These are phyloP conservation scores for Polyommatus iphigenia DNA, from an alignment of 2,888 invertebrate species.

Conservation along the genomic window DNA sequence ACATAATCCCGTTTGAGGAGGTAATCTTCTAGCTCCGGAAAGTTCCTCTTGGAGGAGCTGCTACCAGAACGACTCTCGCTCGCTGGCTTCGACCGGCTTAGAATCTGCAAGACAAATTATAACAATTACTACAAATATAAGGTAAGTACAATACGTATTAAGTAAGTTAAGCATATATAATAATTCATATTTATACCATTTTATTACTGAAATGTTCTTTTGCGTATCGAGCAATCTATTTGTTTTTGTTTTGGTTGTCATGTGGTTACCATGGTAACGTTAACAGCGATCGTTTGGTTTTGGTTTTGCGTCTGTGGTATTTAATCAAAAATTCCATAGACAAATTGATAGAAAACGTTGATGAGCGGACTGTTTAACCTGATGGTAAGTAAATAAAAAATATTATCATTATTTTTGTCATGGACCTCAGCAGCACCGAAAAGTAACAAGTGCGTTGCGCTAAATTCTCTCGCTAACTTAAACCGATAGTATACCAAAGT, in stretches of 20 bases:
- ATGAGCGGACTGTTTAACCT: neutral
- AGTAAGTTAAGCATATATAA: neutral
- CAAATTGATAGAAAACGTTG: too few species aligned
- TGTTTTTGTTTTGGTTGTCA: conserved; percentile 7
- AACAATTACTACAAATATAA: neutral
- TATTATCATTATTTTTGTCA: neutral
- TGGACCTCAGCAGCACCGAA: too few species aligned
- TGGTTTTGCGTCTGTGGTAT: neutral
- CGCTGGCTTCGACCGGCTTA: conserved; percentile 91
- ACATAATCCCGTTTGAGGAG: conserved; percentile 94
- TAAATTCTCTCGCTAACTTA: too few species aligned
- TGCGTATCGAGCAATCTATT: neutral
- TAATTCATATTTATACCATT: neutral
- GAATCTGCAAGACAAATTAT: conserved; percentile 78
- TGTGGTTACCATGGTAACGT: neutral
- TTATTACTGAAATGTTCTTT: neutral
- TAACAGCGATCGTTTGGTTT: neutral
- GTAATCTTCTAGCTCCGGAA: conserved; percentile 94
- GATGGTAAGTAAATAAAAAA: neutral
- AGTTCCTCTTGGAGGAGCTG: conserved; percentile 72
- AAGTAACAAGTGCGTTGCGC: too few species aligned
- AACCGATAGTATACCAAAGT: too few species aligned
- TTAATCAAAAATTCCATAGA: neutral
- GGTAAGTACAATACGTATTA: too few species aligned
- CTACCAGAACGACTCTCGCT: conserved; percentile 66